Base-by-base conservation (phyloP, 2,888 invertebrate species). In the Troilus luridus region DNA sequence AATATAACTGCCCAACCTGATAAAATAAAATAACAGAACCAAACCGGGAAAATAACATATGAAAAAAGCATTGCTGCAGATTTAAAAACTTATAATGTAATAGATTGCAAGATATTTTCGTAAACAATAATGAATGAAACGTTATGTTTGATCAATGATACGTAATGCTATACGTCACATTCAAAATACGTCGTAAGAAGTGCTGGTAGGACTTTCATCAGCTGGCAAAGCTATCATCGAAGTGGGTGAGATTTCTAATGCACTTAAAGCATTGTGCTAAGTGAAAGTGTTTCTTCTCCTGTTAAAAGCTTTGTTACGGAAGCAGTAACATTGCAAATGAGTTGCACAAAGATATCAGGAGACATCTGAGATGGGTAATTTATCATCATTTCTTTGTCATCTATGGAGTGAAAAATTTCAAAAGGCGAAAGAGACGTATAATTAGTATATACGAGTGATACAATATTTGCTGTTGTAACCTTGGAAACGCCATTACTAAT, bases 171-270 rank as follows among this genome's bases (percentile, higher is more conserved):
- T 67, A n/a, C 12, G 67, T 14, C 24, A 3, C 67, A 10, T 24
- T 11, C 21, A 24, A 67, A 24, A 14, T 14, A 27, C 3, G 0
- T 6, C 27, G 5, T 14, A 12, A 72, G 27, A 17, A 41, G 17
- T 17, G 19, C 27, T 7, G 17, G 17, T 9, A 0, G 17, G 17
- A 77, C 72, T 41, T 77, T 77, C 27, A 77, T 41, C 27, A 41
- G 41, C 17, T 41, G 72, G 41, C 72, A 77, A 77, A 77, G 72
- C 72, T 77, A 77, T 77, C 72, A 41, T 17, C 17, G 27, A 14
- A 77, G 72, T 19, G 72, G 41, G 72, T 41, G 72, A 77, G 19
- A 77, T 41, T 41, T 77, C 72, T 77, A 77, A 77, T 77, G 72
- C 72, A 77, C 72, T 77, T 77, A 77, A 1, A 41, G 41, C 67